A percentile compares a stretch with the other conserved stretches of the same genome.
Evolutionary conservation across 2,888 invertebrate genomes (phyloP).

Genomic region (Temnothorax rugatulus): DNA sequence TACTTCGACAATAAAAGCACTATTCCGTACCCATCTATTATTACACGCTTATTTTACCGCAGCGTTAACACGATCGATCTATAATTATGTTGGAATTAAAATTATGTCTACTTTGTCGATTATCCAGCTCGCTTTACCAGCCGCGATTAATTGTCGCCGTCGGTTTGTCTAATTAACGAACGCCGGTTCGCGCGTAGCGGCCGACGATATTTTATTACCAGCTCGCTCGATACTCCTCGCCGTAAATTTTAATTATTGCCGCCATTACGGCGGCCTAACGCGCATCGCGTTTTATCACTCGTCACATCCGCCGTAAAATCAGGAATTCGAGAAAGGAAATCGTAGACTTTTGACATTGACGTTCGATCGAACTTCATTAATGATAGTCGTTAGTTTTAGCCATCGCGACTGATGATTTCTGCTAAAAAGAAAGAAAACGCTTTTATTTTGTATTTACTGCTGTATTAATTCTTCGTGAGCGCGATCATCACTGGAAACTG

Average conservation of each 20-base stretch:
- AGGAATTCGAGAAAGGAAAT: slow-evolving; percentile 10
- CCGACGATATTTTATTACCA: slow-evolving; percentile 51
- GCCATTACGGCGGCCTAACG: slow-evolving; percentile 41
- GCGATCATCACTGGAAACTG: background rate
- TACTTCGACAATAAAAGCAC: slow-evolving; percentile 2
- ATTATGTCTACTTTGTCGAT: slow-evolving; percentile 42
- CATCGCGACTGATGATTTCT: background rate
- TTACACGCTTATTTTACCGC: background rate
- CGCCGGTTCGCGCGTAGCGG: slow-evolving; percentile 30
- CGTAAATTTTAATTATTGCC: slow-evolving; percentile 52
- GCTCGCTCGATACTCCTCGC: slow-evolving; percentile 4
- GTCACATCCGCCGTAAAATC: slow-evolving; percentile 9
- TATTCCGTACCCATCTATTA: background rate
- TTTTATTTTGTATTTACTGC: background rate
- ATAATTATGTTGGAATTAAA: slow-evolving; percentile 30
- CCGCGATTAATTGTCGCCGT: slow-evolving; percentile 51
- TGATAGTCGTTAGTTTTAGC: background rate
- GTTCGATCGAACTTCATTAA: background rate
- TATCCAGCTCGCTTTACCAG: slow-evolving; percentile 33
- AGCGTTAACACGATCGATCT: slow-evolving; percentile 1
- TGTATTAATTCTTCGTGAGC: background rate
- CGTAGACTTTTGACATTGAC: background rate
- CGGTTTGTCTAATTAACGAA: slow-evolving; percentile 56
- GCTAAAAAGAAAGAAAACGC: background rate
- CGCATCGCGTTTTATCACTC: slow-evolving; percentile 41